Base-by-base conservation (phyloP, 2,797 vertebrate species). In the Rhinatrema bivittatum region DNA sequence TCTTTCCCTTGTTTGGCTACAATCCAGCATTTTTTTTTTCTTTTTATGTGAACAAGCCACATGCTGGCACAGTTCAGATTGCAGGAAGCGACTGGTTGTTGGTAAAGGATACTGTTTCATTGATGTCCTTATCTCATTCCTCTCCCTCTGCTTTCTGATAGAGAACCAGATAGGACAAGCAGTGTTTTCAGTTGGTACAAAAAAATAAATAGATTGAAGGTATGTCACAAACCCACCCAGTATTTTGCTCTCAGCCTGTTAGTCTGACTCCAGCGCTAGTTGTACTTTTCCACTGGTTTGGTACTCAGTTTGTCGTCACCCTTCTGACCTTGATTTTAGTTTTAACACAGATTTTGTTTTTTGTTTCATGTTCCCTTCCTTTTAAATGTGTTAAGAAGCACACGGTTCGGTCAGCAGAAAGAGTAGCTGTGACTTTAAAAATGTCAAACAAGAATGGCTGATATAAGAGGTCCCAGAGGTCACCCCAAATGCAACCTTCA, bases 1-100 rank as follows among this genome's bases (percentile, higher is more conserved):
- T n/a, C n/a, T 67, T 72, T 70, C 56, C 53, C 39, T 5, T 57
- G 42, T 72, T 76, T 80, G 70, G 68, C 62, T 65, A 36, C 34
- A 56, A 50, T 64, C 61, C 65, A 77, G 48, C 65, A 62, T 65
- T 68, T 78, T 79, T n/a, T n/a, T n/a, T n/a, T n/a, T n/a, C n/a
- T n/a, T n/a, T n/a, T 76, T 78, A 79, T 81, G 81, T 72, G 70
- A 72, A 66, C 54, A 67, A 54, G 42, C 58, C 64, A 62, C 66
- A 70, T 50, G 41, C 48, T 65, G 66, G 61, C 53, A 55, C 20
- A 34, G 32, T 60, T 79, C 60, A 69, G 61, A 76, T 67, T 67
- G 56, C 56, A 76, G 66, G 72, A 81, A 77, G 44, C 55, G 39
- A 65, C 62, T 51, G 46, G 32, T 27, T 58, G 28, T 59, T 75